Evolutionary conservation across 2,888 invertebrate species (phyloP), one percentile per base, ranked within the genome.

Genomic region (Ptilodon capucinus): DNA sequence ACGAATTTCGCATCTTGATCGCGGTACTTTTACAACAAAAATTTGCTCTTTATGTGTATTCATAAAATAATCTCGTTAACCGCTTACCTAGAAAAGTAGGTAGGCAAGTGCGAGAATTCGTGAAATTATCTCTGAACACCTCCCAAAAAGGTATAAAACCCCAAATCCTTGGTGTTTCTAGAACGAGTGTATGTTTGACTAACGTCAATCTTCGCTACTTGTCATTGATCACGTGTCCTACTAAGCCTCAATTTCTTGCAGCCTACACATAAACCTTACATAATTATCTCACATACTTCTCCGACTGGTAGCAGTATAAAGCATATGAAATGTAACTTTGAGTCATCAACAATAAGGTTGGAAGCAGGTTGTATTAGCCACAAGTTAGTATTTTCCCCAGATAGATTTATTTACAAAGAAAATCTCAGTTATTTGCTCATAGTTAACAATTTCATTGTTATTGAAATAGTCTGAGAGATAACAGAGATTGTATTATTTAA

Each of bases 401-500:
- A 67, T 64, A 60, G 43, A 40, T 44, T 6, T 67, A 50, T 67
- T 62, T 57, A 43, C 51, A 9, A 42, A 51, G 46, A 43, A 55
- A 62, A 62, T 58, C 56, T 49, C 47, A 14, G 7, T 40, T 60
- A 54, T 63, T 66, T 58, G 51, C 53, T 38, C 25, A 8, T 14
- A 50, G 51, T 47, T 53, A 56, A 56, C 43, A 54, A 35, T 58
- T 28, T 60, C 42, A 66, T 60, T 66, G 60, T 66, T 52, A 54
- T 48, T 56, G 32, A 35, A 54, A 44, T 45, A 50, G 60, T 62
- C 40, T 46, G 38, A 13, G 7, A 45, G 64, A 66, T 67, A 67
- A 52, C 34, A 8, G 25, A 50, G 55, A 60, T 57, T 53, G 44
- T 38, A 19, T 42, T 44, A 45, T 48, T 48, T 51, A 51, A 46